Evolutionary conservation across 1,140 invertebrate species (phyloP).

Genomic region (Pantala flavescens): DNA sequence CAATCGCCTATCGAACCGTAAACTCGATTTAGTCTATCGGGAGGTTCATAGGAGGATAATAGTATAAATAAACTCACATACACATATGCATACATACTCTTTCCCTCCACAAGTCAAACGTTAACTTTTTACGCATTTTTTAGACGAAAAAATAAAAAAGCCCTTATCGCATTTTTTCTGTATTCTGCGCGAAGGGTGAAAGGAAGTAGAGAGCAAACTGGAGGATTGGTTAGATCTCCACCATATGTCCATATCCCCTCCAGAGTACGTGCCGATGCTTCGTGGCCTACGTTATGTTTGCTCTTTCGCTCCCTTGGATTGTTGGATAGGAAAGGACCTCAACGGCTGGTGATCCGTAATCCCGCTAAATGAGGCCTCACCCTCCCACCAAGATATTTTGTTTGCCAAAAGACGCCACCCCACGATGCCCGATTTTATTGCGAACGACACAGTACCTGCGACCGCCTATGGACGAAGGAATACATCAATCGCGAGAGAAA

Average conservation of each 20-base stretch:
- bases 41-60: too few species aligned
- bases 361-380: neutral
- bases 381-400: neutral
- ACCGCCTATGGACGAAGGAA: too few species aligned
- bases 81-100: slow-evolving; percentile 7
- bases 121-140: neutral
- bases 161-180: neutral
- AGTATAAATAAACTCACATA: neutral
- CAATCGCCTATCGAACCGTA: too few species aligned
- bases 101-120: neutral
- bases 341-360: neutral
- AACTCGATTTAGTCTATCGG: too few species aligned
- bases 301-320: neutral
- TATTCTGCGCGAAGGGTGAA: neutral
- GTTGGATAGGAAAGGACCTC: neutral
- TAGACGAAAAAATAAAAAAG: neutral
- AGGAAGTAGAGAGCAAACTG: neutral
- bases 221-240: neutral
- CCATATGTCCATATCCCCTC: neutral
- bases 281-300: neutral
- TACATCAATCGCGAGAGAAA: too few species aligned
- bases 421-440: too few species aligned
- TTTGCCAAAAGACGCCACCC: neutral
- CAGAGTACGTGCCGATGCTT: neutral
- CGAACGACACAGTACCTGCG: too few species aligned